phyloP scores from a whole-genome alignment of 2,797 vertebrate genomes.

The Spondyliosoma cantharus region DNA sequence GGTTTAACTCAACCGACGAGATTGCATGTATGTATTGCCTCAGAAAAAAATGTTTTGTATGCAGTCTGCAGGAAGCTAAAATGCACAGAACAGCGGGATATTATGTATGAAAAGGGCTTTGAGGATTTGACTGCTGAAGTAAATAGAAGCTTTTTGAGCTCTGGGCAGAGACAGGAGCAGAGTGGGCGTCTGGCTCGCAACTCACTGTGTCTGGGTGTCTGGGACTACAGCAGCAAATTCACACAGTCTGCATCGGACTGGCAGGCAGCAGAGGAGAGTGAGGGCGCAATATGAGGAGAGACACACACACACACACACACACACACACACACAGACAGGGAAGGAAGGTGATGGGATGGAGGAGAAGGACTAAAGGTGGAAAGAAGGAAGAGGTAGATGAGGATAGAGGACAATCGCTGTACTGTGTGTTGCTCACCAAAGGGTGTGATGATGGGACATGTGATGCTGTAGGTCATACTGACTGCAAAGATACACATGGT shows the following conservation, averaged over 20 bases:
- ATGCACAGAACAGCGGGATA: constrained; percentile 28
- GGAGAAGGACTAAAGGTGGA: constrained; percentile 26
- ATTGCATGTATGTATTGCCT: neutral
- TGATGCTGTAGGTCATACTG: constrained; percentile 98
- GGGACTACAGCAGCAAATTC: constrained; percentile 81
- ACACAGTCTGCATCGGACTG: constrained; percentile 78
- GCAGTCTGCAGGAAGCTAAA: constrained; percentile 18
- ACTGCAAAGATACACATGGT: constrained; percentile 96
- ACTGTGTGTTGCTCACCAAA: constrained; percentile 89
- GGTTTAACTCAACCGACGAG: constrained; percentile 3
- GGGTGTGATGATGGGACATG: constrained; percentile 95
- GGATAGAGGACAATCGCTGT: constrained; percentile 18
- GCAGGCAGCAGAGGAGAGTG: constrained; percentile 71
- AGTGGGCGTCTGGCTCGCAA: constrained; percentile 85
- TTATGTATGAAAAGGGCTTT: constrained; percentile 28
- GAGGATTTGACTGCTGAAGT: constrained; percentile 70
- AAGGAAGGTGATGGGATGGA: constrained; percentile 30
- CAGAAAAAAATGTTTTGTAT: neutral
- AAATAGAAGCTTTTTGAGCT: constrained; percentile 78
- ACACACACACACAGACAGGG: constrained; percentile 38
- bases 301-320: constrained; percentile 37
- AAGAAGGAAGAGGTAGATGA: constrained; percentile 24
- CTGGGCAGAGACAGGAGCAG: constrained; percentile 80
- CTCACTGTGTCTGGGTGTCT: constrained; percentile 81
- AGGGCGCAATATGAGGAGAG: constrained; percentile 71